Conservation (phyloP, 2,888 invertebrate species). For the Pollenia labialis region DNA sequence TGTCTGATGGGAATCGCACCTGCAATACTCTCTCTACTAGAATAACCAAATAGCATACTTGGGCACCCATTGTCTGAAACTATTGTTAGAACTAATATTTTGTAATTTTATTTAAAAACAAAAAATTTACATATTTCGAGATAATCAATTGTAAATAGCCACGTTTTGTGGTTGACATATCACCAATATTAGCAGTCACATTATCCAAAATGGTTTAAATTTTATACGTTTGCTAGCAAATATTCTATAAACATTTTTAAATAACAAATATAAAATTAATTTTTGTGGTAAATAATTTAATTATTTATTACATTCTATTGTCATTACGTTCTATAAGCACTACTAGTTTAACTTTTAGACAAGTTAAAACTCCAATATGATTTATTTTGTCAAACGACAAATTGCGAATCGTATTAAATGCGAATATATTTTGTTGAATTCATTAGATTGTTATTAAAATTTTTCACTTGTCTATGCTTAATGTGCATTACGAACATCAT, state of each 20-base stretch:
- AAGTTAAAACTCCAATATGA: background rate
- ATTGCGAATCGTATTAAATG: background rate
- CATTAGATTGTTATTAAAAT: background rate
- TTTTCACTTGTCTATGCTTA: background rate
- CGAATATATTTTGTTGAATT: background rate
- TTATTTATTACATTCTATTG: background rate
- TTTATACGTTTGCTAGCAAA: background rate
- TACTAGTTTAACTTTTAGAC: background rate
- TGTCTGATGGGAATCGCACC: no score
- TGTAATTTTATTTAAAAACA: no score
- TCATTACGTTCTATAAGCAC: background rate
- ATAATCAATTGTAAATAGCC: conserved; percentile 58
- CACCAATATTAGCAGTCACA: conserved; percentile 50
- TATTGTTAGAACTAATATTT: no score
- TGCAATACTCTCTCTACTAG: no score
- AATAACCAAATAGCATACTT: no score
- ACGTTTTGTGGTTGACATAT: conserved; percentile 60
- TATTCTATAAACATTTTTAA: background rate
- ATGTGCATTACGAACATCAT: background rate
- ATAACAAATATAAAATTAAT: conserved; percentile 2
- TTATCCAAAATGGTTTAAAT: conserved; percentile 1
- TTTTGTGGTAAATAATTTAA: conserved; percentile 32
- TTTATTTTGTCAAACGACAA: background rate
- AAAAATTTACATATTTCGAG: background rate
- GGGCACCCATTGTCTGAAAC: no score